phyloP scores from a whole-genome alignment of 1,140 invertebrate genomes.

The Trachymyrmex cornetzi region DNA sequence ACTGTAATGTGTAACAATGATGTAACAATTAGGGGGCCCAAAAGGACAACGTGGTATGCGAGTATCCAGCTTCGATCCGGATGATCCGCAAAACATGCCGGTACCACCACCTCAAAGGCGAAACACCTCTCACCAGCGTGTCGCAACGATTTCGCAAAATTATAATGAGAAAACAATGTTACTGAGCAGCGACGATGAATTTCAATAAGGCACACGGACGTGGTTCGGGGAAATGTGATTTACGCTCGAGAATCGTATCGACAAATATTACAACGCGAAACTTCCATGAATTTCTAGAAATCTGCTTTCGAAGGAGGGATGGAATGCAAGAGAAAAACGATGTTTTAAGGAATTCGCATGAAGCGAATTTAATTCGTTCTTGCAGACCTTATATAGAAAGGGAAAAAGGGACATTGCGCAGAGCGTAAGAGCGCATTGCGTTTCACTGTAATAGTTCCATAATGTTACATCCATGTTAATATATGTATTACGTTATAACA shows the following conservation, averaged over 20 bases:
- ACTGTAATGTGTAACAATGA: constrained; percentile 69
- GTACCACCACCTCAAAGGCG: constrained; percentile 87
- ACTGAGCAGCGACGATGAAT: constrained; percentile 98
- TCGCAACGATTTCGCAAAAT: constrained; percentile 93
- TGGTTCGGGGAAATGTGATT: not conserved
- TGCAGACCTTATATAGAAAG: constrained; percentile 33
- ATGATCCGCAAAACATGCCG: constrained; percentile 88
- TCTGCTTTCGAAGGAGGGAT: constrained; percentile 41
- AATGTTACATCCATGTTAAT: constrained; percentile 81
- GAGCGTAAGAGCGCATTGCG: constrained; percentile 58
- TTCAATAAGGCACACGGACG: constrained; percentile 90
- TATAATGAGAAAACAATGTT: constrained; percentile 99
- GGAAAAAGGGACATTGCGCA: constrained; percentile 37
- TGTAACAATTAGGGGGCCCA: constrained; percentile 86
- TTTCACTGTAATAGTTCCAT: constrained; percentile 78
- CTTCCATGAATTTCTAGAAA: constrained; percentile 62
- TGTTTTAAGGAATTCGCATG: constrained; percentile 62
- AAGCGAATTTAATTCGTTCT: constrained; percentile 56
- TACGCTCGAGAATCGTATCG: not conserved
- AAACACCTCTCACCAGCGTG: constrained; percentile 89
- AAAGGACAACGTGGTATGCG: constrained; percentile 90
- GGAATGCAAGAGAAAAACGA: constrained; percentile 27
- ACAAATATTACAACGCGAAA: constrained; percentile 53
- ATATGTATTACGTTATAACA: constrained; percentile 79
- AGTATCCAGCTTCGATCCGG: constrained; percentile 90